phyloP scores from a whole-genome alignment of 2,113 vertebrate species.

The Pionites leucogaster region DNA sequence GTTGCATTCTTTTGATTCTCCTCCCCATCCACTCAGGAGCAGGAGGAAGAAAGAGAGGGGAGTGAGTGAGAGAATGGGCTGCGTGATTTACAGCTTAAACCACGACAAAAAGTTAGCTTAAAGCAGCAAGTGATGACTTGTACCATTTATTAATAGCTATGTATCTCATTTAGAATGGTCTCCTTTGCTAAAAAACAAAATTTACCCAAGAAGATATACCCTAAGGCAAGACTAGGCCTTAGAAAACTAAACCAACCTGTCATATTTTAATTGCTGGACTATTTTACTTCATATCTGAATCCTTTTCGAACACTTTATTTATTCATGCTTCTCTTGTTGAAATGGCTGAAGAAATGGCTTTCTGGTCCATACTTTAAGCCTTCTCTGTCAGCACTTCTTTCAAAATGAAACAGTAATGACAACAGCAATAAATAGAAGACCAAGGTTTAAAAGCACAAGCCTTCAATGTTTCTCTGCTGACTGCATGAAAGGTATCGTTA shows the following conservation, averaged over 20 bases:
- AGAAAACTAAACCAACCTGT: neutral
- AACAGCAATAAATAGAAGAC: neutral
- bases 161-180: neutral
- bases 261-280: neutral
- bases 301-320: neutral
- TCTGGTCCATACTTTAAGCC: neutral
- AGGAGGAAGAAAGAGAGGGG: too few species aligned
- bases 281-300: neutral
- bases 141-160: neutral
- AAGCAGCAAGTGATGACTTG: neutral
- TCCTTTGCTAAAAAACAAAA: neutral
- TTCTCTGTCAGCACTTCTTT: neutral
- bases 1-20: too few species aligned
- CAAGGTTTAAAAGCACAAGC: neutral
- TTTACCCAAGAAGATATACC: neutral
- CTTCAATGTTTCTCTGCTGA: neutral
- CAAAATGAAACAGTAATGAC: neutral
- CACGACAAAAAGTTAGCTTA: neutral
- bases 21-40: too few species aligned
- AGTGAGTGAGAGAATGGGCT: too few species aligned
- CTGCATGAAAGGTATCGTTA: neutral
- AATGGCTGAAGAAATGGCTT: neutral
- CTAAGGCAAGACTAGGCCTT: neutral
- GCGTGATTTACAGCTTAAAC: too few species aligned
- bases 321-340: neutral